Conservation (phyloP, 2,797 vertebrate species). For the Takifugu rubripes region DNA sequence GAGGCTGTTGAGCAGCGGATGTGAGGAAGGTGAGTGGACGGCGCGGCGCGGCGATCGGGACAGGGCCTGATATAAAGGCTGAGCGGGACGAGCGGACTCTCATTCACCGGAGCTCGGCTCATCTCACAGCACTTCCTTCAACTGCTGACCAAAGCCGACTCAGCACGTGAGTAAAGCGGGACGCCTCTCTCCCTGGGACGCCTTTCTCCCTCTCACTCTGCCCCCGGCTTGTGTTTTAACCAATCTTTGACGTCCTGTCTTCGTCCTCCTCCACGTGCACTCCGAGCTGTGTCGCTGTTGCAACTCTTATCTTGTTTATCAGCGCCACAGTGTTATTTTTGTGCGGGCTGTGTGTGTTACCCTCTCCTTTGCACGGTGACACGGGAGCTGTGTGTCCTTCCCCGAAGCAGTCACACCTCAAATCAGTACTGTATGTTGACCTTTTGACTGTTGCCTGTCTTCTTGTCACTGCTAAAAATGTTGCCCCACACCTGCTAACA, state of each 20-base stretch:
- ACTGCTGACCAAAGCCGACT: constrained; percentile 37
- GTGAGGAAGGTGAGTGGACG: constrained; percentile 61
- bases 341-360: constrained; percentile 23
- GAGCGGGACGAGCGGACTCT: constrained; percentile 34
- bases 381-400: constrained; percentile 17
- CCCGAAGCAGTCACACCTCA: constrained; percentile 6
- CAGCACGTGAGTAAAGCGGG: constrained; percentile 53
- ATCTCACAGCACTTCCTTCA: constrained; percentile 41
- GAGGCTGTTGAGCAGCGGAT: constrained; percentile 55
- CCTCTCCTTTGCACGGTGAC: constrained; percentile 36
- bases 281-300: constrained; percentile 13
- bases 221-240: constrained; percentile 1
- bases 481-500: background rate
- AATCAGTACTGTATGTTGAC: constrained; percentile 25
- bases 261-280: background rate
- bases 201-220: constrained; percentile 3
- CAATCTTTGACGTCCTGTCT: constrained; percentile 1
- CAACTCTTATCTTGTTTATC: constrained; percentile 34
- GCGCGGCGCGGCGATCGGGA: constrained; percentile 41
- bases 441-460: constrained; percentile 18
- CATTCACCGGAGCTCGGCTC: constrained; percentile 50
- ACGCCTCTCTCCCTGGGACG: background rate
- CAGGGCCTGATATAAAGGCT: constrained; percentile 63
- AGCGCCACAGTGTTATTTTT: constrained; percentile 24
- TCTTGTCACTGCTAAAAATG: constrained; percentile 7